Evolutionary conservation across 2,113 vertebrate species (phyloP).

Genomic region (Psilopogon haemacephalus): DNA sequence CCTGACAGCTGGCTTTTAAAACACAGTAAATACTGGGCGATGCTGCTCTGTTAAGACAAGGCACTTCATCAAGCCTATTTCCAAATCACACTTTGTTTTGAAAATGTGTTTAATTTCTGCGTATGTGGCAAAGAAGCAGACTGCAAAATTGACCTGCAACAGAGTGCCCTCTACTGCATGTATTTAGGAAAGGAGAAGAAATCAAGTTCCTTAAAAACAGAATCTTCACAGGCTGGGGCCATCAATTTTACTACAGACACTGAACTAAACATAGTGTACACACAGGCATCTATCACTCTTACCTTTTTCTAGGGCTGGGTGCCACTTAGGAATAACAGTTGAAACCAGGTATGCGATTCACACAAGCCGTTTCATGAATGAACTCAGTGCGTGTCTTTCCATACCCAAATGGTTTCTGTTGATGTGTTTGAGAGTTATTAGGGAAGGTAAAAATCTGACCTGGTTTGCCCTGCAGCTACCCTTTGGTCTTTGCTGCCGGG

Average conservation of each 20-base stretch:
- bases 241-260: neutral
- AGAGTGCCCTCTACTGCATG: slow-evolving; percentile 75
- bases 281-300: neutral
- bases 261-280: neutral
- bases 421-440: neutral
- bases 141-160: slow-evolving; percentile 64
- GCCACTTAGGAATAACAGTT: neutral
- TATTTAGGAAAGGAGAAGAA: slow-evolving; percentile 46
- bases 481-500: neutral
- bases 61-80: slow-evolving; percentile 53
- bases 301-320: neutral
- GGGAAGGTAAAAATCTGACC: neutral
- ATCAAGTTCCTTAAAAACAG: neutral
- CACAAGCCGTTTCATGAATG: neutral
- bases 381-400: neutral
- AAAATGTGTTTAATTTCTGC: slow-evolving; percentile 37
- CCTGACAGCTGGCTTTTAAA: slow-evolving; percentile 63
- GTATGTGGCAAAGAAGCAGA: neutral
- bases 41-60: neutral
- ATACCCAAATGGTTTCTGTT: neutral
- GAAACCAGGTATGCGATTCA: neutral
- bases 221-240: neutral
- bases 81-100: slow-evolving; percentile 25
- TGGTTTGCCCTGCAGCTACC: neutral
- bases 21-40: slow-evolving; percentile 39